Conservation (phyloP, 1,140 invertebrate species). For the Aphelenchoides fujianensis region DNA sequence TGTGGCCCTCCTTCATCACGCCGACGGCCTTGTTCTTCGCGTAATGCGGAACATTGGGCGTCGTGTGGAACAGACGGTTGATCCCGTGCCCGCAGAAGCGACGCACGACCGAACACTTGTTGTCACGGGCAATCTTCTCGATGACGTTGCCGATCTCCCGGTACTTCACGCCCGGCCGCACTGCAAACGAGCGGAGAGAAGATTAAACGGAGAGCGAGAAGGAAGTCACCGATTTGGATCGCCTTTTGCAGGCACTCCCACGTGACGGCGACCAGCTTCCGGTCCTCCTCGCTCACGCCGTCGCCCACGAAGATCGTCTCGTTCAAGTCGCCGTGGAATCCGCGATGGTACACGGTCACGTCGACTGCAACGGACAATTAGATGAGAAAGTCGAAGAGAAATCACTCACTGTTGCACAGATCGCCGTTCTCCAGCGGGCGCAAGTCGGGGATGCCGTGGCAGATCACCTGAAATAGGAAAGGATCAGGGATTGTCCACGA, state of each 20-base stretch:
- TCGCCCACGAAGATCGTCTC: conserved; percentile 94
- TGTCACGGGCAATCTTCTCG: conserved; percentile 89
- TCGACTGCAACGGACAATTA: conserved; percentile 72
- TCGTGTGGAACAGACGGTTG: conserved; percentile 82
- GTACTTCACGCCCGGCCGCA: conserved; percentile 88
- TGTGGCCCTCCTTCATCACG: conserved; percentile 93
- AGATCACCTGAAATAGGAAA: too few relatives aligned
- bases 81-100: conserved; percentile 95
- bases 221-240: conserved; percentile 77
- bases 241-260: conserved; percentile 88
- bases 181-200: conserved; percentile 66
- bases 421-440: conserved; percentile 87
- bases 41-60: conserved; percentile 98
- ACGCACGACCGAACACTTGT: conserved; percentile 90
- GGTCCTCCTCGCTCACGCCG: conserved; percentile 74
- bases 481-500: too few relatives aligned
- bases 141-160: conserved; percentile 95
- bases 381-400: too few relatives aligned
- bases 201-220: background rate
- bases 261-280: conserved; percentile 81
- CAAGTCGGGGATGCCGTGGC: conserved; percentile 93
- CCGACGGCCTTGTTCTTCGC: conserved; percentile 97
- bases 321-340: conserved; percentile 96
- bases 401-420: conserved; percentile 77
- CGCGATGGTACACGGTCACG: conserved; percentile 92